A percentile compares a stretch with the other conserved stretches of the same genome.
Evolutionary conservation across 2,888 invertebrate genomes (phyloP).

Genomic region (Platycheirus rosarum): DNA sequence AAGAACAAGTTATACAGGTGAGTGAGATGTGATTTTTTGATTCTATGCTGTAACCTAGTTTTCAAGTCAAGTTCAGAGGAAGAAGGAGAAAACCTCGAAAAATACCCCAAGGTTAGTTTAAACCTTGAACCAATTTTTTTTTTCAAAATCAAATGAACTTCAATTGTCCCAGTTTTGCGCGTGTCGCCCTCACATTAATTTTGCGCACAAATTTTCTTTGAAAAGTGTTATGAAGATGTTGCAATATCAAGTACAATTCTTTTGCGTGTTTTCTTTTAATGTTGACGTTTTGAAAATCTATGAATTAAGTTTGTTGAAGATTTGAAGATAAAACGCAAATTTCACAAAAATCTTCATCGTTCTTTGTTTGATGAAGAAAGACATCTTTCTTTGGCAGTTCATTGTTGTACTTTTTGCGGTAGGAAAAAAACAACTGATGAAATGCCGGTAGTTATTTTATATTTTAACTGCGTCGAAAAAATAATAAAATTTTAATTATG

Average conservation of each 20-base stretch:
- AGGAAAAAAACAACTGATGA: no score
- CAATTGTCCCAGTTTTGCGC: not conserved
- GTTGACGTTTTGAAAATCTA: not conserved
- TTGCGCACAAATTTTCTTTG: not conserved
- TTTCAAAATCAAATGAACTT: conserved; percentile 3
- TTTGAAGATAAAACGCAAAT: not conserved
- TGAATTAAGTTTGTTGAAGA: conserved; percentile 1
- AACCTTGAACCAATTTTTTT: conserved; percentile 14
- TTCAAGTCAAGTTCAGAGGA: conserved; percentile 15
- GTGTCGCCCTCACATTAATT: not conserved
- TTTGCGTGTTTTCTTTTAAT: conserved; percentile 9
- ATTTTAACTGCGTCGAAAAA: no score
- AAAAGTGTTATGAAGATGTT: conserved; percentile 9
- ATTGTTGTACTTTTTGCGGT: no score
- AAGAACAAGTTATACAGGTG: conserved; percentile 89
- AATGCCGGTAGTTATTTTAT: no score
- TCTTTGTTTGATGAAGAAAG: not conserved
- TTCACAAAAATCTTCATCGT: not conserved
- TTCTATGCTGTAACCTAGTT: no score
- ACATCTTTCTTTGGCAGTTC: no score
- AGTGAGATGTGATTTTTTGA: conserved; percentile 75
- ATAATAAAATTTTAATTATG: no score
- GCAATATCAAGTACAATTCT: not conserved
- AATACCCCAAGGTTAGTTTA: not conserved
- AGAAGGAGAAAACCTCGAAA: no score